A percentile compares a stretch with the other conserved stretches of the same genome.
Conservation (phyloP, 2,888 invertebrate species). For the Helobdella robusta region DNA sequence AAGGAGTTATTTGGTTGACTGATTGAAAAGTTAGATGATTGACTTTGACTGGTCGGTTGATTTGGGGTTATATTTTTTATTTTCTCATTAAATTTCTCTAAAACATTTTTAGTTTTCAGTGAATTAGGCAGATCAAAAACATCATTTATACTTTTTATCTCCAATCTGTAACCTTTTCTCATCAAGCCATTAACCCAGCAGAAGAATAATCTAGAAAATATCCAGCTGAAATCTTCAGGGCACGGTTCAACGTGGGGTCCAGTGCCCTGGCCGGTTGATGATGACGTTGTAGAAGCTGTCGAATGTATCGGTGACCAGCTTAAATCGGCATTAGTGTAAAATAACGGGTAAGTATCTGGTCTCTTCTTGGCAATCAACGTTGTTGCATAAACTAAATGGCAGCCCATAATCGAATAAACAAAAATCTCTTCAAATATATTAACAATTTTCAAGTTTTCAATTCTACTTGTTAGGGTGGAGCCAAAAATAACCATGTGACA, state of each 20-base stretch:
- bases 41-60: not conserved
- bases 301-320: not conserved
- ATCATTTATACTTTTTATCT: conserved; percentile 54
- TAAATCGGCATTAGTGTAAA: not conserved
- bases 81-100: conserved; percentile 37
- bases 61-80: not conserved
- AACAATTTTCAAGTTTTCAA: conserved; percentile 11
- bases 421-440: conserved; percentile 38
- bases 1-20: not conserved
- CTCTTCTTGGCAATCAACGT: conserved; percentile 57
- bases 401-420: conserved; percentile 40
- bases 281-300: not conserved
- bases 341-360: conserved; percentile 35
- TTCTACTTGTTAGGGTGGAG: conserved; percentile 54
- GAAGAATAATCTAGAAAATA: conserved; percentile 67
- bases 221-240: conserved; percentile 63
- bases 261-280: not conserved
- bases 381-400: conserved; percentile 62
- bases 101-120: conserved; percentile 39
- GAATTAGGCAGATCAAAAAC: conserved; percentile 42
- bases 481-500: conserved; percentile 63
- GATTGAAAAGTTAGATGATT: not conserved
- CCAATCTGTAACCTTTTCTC: conserved; percentile 46
- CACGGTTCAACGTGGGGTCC: not conserved
- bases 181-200: conserved; percentile 79